A percentile compares a stretch with the other conserved stretches of the same genome.
Conservation (phyloP, 2,113 vertebrate species). For the Stomatorhinus ivindoensis region DNA sequence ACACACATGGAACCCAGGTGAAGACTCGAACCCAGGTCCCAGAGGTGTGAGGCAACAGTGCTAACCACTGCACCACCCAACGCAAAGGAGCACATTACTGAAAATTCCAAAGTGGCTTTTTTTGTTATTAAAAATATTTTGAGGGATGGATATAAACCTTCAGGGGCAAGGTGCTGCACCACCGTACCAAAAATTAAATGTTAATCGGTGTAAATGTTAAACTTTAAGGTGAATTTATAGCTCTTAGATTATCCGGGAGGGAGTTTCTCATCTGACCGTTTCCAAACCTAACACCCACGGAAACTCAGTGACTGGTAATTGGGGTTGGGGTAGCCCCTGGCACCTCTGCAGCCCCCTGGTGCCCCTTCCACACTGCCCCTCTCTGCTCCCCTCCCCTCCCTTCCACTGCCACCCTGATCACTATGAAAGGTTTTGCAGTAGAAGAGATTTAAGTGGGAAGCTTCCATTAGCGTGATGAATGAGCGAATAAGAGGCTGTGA, state of each 20-base stretch:
- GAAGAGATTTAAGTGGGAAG: slow-evolving; percentile 28
- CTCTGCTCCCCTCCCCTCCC: neutral
- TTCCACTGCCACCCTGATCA: slow-evolving; percentile 14
- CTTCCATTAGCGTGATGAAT: slow-evolving; percentile 59
- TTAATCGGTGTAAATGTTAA: neutral
- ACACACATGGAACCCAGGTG: too few relatives aligned
- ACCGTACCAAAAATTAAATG: neutral
- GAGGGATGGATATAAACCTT: neutral
- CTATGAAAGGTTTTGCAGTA: slow-evolving; percentile 21
- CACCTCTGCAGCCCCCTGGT: neutral
- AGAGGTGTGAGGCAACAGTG: too few relatives aligned
- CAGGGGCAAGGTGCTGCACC: neutral
- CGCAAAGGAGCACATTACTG: neutral
- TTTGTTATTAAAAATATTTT: neutral
- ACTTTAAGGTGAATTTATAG: neutral
- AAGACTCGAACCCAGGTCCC: too few relatives aligned
- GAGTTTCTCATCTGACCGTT: neutral
- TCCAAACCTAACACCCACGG: neutral
- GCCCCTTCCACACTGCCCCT: neutral
- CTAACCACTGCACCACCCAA: too few relatives aligned
- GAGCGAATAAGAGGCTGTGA: slow-evolving; percentile 48
- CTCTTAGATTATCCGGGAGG: neutral
- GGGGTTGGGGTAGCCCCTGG: neutral
- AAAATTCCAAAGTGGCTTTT: neutral
- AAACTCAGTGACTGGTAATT: neutral